These are phyloP conservation scores for Tiliacea citrago DNA, from an alignment of 2,888 invertebrate genomes.

Conservation along the genomic window DNA sequence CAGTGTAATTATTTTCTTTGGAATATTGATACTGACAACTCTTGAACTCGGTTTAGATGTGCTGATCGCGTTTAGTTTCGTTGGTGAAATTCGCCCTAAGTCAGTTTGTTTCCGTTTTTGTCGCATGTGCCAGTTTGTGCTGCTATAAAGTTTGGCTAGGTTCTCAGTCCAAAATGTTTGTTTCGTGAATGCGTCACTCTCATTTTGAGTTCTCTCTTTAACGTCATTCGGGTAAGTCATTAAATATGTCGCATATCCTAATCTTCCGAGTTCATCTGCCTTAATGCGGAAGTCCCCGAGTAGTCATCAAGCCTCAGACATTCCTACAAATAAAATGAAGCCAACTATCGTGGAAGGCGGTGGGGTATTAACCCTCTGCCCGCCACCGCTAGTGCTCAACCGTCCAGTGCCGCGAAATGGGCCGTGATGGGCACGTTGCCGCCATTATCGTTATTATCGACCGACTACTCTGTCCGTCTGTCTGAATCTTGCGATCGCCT, in stretches of 20 bases:
- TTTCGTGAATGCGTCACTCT: not conserved
- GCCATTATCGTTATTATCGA: constrained; percentile 75
- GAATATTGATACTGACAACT: too few relatives aligned
- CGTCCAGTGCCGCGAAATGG: constrained; percentile 68
- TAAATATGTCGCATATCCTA: not conserved
- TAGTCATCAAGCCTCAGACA: constrained; percentile 21
- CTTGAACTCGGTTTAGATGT: too few relatives aligned
- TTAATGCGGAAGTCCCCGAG: not conserved
- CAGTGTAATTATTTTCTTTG: too few relatives aligned
- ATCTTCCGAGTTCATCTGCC: not conserved
- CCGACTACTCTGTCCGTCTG: constrained; percentile 67
- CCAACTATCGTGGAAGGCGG: constrained; percentile 38
- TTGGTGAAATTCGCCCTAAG: too few relatives aligned
- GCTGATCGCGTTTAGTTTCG: too few relatives aligned
- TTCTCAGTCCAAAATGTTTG: not conserved
- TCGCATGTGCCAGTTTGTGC: not conserved
- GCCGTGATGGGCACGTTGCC: constrained; percentile 71
- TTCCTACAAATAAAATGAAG: constrained; percentile 44
- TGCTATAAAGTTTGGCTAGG: not conserved
- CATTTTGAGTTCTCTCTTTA: not conserved
- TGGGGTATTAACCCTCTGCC: constrained; percentile 54
- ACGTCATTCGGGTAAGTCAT: not conserved
- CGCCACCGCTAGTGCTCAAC: constrained; percentile 53
- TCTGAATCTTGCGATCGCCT: constrained; percentile 66
- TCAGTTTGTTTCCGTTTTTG: not conserved